A percentile compares a stretch with the other conserved stretches of the same genome.
Evolutionary conservation across 2,888 invertebrate species (phyloP).

Genomic region (Caenorhabditis sp.): DNA sequence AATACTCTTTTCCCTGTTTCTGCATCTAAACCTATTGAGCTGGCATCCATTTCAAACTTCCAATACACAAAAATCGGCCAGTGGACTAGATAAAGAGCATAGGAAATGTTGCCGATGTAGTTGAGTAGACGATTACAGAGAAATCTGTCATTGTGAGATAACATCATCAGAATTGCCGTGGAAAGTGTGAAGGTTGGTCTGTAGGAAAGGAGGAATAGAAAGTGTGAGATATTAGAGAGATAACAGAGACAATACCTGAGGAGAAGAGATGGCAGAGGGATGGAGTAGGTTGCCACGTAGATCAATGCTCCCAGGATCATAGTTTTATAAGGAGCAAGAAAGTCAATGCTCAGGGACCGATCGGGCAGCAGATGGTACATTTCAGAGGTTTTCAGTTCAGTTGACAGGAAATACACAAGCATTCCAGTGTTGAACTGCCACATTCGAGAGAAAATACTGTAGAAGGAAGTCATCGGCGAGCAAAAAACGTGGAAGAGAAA

Average conservation of each 20-base stretch:
- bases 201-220: too few species aligned
- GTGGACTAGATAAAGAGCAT: slow-evolving; percentile 45
- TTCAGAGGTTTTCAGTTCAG: background rate
- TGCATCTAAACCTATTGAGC: background rate
- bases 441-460: slow-evolving; percentile 41
- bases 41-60: slow-evolving; percentile 26
- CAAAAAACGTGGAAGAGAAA: slow-evolving; percentile 7
- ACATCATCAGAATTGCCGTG: slow-evolving; percentile 30
- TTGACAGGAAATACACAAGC: background rate
- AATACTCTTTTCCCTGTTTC: background rate
- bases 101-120: slow-evolving; percentile 54
- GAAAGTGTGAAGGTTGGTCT: slow-evolving; percentile 14
- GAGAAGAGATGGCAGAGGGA: background rate
- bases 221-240: too few species aligned
- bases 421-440: slow-evolving; percentile 44
- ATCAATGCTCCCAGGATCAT: slow-evolving; percentile 3
- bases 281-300: slow-evolving; percentile 17
- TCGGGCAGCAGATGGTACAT: background rate
- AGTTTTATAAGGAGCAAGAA: slow-evolving; percentile 1
- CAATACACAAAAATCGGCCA: slow-evolving; percentile 53
- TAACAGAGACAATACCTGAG: too few species aligned
- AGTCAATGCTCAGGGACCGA: background rate
- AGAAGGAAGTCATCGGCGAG: slow-evolving; percentile 11
- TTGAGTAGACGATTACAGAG: slow-evolving; percentile 28
- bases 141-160: slow-evolving; percentile 15